Conservation (phyloP, 2,113 vertebrate genomes). For the Gallinago jamesoni region DNA sequence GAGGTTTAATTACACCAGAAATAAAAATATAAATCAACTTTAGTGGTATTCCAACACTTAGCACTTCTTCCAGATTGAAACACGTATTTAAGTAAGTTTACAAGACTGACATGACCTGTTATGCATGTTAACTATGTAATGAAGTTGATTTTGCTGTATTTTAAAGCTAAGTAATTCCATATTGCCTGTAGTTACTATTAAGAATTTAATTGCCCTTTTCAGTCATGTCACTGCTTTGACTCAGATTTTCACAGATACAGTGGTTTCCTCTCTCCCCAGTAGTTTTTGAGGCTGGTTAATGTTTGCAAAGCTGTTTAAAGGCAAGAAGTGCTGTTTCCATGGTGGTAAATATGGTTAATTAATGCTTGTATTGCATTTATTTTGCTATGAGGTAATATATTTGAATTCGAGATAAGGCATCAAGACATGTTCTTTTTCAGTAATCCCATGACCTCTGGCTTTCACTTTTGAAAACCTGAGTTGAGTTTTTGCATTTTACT, state of each 20-base stretch:
- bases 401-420: neutral
- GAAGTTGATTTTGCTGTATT: neutral
- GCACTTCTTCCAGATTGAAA: neutral
- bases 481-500: neutral
- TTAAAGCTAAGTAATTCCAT: neutral
- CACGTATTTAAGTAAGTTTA: neutral
- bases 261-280: neutral
- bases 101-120: neutral
- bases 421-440: neutral
- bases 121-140: accelerated
- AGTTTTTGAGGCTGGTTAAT: neutral
- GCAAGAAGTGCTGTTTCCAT: neutral
- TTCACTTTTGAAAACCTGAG: neutral
- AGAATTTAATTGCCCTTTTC: neutral
- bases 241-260: neutral
- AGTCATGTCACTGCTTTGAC: neutral
- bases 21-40: neutral
- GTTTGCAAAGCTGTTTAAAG: neutral
- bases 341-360: neutral
- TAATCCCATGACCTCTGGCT: neutral
- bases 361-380: neutral
- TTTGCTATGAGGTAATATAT: neutral
- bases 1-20: neutral
- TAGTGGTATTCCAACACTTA: neutral
- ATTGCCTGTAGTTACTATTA: neutral